Base-by-base conservation (phyloP, 2,888 invertebrate species). In the Eueremaeus valkanovi region DNA sequence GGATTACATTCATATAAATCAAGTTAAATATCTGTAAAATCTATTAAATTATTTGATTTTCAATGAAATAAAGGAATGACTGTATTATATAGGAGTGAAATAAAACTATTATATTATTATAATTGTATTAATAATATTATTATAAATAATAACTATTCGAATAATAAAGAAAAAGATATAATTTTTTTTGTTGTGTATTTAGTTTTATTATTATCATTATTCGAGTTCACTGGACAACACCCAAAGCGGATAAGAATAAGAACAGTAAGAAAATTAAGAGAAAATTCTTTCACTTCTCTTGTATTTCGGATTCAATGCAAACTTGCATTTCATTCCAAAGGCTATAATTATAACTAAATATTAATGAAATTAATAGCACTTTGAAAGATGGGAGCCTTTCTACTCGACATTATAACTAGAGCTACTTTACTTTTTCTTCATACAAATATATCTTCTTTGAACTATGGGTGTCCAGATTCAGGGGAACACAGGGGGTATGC, bases 151-250 rank as follows among this genome's bases (percentile, higher is more conserved):
- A 51, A 24, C 21, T 55, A 27, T 24, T n/a, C 21, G 8, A 13
- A 55, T 11, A 55, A 55, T 24, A 27, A 24, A 36, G 36, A 8
- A 36, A 24, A 55, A 27, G 13, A n/a, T 24, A 55, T n/a, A 51
- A 27, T 36, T 55, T 24, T 8, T 55, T 6, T 27, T 55, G 27
- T 49, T 49, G 49, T 49, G 18, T 49, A 27, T 27, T 13, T 24
- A 13, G 13, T 8, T 21, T 24, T 55, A 13, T 24, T 55, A 55
- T 55, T 24, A 24, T 24, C 24, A 55, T 55, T 45, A 11, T 45
- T 55, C 24, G 55, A 27, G 55, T 55, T 55, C 55, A 55, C 24
- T 24, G 55, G 55, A 55, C 55, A 55, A n/a, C 55, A 55, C 55
- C 55, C 55, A 55, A 55, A 55, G 9, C 6, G 55, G 55, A 27